Conservation (phyloP, 2,797 vertebrate species). For the Neosalanx taihuensis region DNA sequence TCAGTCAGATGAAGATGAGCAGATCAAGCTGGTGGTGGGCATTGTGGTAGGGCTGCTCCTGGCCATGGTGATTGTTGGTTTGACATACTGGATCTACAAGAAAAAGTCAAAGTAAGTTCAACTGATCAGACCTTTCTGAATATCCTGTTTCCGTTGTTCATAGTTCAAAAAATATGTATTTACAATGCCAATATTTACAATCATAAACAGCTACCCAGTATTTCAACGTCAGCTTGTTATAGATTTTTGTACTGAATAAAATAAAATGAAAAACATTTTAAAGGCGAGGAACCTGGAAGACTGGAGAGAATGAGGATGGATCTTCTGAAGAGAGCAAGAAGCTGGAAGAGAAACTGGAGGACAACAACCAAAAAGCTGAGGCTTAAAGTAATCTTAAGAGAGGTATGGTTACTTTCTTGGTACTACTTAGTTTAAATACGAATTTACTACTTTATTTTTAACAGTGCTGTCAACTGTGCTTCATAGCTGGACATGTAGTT, state of each 20-base stretch:
- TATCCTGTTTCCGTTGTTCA: background rate
- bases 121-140: slow-evolving; percentile 1
- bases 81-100: slow-evolving; percentile 86
- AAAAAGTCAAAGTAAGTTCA: slow-evolving; percentile 91
- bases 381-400: slow-evolving; percentile 69
- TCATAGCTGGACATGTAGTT: background rate
- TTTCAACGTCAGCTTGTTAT: background rate
- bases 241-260: background rate
- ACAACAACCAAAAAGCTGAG: slow-evolving; percentile 90
- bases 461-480: no score
- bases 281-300: slow-evolving; percentile 82
- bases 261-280: slow-evolving; percentile 24
- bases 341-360: slow-evolving; percentile 89
- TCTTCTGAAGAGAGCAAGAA: slow-evolving; percentile 97
- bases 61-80: slow-evolving; percentile 78
- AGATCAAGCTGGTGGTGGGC: slow-evolving; percentile 88
- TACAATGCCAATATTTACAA: background rate
- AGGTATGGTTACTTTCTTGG: slow-evolving; percentile 6
- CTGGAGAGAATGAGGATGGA: slow-evolving; percentile 90
- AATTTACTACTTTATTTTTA: no score
- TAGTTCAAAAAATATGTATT: background rate
- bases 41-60: slow-evolving; percentile 88
- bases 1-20: slow-evolving; percentile 66
- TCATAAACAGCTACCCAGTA: background rate
- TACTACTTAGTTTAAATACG: no score